phyloP scores from a whole-genome alignment of 1,140 invertebrate genomes.

The Pseudomyrmex flavicornis region DNA sequence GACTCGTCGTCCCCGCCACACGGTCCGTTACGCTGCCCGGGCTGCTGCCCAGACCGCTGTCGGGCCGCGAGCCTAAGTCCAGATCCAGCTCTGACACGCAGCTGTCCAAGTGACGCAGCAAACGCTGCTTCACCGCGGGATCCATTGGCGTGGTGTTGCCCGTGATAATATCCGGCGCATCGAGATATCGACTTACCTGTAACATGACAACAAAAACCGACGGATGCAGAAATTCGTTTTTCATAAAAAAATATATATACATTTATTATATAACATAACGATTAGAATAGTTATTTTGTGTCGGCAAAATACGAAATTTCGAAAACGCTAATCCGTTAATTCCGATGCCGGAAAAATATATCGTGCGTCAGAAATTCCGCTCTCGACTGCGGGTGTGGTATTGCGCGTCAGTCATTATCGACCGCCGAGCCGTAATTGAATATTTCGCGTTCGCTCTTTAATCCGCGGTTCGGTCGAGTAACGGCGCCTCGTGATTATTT shows the following conservation, averaged over 20 bases:
- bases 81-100: slow-evolving; percentile 90
- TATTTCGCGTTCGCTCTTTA: slow-evolving; percentile 65
- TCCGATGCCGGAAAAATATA: slow-evolving; percentile 48
- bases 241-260: not conserved
- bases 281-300: not conserved
- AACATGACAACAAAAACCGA: slow-evolving; percentile 17
- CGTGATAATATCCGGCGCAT: slow-evolving; percentile 88
- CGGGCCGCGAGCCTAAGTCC: slow-evolving; percentile 87
- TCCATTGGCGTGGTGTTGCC: slow-evolving; percentile 89
- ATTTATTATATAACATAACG: not conserved
- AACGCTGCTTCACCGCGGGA: slow-evolving; percentile 88
- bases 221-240: not conserved
- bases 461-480: slow-evolving; percentile 53
- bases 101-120: slow-evolving; percentile 89
- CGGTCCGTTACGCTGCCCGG: slow-evolving; percentile 83
- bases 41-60: slow-evolving; percentile 82
- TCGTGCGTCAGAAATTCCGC: slow-evolving; percentile 38
- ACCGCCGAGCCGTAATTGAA: slow-evolving; percentile 59
- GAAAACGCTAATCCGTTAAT: not conserved
- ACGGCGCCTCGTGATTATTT: slow-evolving; percentile 59
- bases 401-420: slow-evolving; percentile 56
- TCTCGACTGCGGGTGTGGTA: slow-evolving; percentile 30
- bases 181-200: slow-evolving; percentile 87
- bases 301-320: not conserved
- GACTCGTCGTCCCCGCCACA: slow-evolving; percentile 79